Evolutionary conservation across 2,888 invertebrate species (phyloP).

Genomic region (Epicampocera succincta): DNA sequence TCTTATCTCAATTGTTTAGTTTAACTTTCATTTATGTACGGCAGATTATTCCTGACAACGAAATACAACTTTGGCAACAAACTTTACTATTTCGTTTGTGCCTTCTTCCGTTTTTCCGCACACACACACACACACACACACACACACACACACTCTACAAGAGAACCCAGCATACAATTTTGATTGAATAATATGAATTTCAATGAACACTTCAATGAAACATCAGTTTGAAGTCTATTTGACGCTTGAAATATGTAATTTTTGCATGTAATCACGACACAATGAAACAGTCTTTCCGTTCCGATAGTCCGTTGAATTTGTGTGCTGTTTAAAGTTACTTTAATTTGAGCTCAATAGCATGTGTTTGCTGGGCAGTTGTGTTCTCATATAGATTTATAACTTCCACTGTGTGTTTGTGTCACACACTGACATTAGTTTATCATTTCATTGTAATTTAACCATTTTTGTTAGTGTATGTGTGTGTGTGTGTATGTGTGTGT

Average conservation of each 20-base stretch:
- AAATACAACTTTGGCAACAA: slow-evolving; percentile 65
- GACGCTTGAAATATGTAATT: too few relatives aligned
- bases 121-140: neutral
- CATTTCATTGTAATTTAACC: slow-evolving; percentile 46
- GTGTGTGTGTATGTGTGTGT: slow-evolving; percentile 17
- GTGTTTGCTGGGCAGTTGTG: too few relatives aligned
- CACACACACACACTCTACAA: neutral
- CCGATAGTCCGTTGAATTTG: too few relatives aligned
- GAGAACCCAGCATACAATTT: too few relatives aligned
- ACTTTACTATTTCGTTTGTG: slow-evolving; percentile 54
- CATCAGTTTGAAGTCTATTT: too few relatives aligned
- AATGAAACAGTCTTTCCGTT: too few relatives aligned
- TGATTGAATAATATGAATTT: too few relatives aligned
- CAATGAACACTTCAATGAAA: too few relatives aligned
- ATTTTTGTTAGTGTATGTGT: slow-evolving; percentile 4
- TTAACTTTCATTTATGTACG: slow-evolving; percentile 73
- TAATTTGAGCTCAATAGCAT: too few relatives aligned
- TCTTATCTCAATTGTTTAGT: slow-evolving; percentile 81
- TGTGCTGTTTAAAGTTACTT: too few relatives aligned
- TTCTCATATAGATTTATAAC: slow-evolving; percentile 13
- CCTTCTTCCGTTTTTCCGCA: slow-evolving; percentile 13
- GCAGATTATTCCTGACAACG: slow-evolving; percentile 68
- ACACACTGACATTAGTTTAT: slow-evolving; percentile 53
- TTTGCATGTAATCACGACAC: too few relatives aligned
- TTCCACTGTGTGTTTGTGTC: slow-evolving; percentile 3